These are phyloP conservation scores for Mystacides longicornis DNA, from an alignment of 2,888 invertebrate genomes.

Conservation along the genomic window DNA sequence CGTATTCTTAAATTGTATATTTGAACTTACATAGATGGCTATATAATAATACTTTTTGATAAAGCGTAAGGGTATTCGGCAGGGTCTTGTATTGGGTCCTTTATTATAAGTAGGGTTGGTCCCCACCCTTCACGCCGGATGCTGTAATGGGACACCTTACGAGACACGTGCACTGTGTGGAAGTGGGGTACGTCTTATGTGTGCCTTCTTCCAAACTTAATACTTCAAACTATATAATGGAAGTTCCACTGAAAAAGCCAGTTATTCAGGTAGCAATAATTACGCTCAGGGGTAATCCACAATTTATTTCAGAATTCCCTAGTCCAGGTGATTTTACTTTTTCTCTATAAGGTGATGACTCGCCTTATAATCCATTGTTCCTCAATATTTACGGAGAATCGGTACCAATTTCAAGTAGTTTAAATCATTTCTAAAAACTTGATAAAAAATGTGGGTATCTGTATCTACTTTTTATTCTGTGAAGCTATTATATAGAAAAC, in stretches of 20 bases:
- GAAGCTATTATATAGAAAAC: too few relatives aligned
- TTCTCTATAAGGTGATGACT: too few relatives aligned
- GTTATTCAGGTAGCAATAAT: conserved; percentile 11
- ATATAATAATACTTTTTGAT: not conserved
- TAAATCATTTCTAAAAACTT: too few relatives aligned
- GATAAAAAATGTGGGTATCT: too few relatives aligned
- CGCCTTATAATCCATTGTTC: too few relatives aligned
- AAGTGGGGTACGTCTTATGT: conserved; percentile 9
- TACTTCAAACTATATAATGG: not conserved
- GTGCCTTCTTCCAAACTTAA: conserved; percentile 3
- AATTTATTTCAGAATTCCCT: too few relatives aligned
- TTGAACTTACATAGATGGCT: not conserved
- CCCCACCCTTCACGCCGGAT: conserved; percentile 19
- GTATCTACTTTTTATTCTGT: too few relatives aligned
- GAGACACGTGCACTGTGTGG: conserved; percentile 21
- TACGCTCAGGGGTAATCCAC: conserved; percentile 8
- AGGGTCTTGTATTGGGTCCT: not conserved
- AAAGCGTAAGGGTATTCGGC: not conserved
- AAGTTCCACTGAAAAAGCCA: conserved; percentile 10
- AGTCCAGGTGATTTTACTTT: too few relatives aligned
- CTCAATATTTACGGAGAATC: too few relatives aligned
- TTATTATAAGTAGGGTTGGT: not conserved
- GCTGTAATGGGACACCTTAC: conserved; percentile 19
- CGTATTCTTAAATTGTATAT: not conserved
- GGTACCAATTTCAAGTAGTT: too few relatives aligned